phyloP scores from a whole-genome alignment of 1,140 invertebrate species.

The Sesamia nonagrioides region DNA sequence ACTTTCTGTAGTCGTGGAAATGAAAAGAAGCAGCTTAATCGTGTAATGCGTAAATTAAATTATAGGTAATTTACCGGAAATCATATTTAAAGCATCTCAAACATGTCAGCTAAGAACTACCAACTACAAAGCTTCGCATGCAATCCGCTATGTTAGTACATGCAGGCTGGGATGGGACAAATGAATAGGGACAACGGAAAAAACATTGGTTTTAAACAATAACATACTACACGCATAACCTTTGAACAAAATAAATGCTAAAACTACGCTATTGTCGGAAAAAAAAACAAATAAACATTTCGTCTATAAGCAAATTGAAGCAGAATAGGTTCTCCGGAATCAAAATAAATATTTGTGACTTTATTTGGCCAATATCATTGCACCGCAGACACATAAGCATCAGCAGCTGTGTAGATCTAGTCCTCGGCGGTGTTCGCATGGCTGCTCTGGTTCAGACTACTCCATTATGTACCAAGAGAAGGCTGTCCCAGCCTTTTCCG shows the following conservation, averaged over 20 bases:
- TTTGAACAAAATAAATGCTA: conserved; percentile 79
- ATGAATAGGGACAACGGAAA: conserved; percentile 81
- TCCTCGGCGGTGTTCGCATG: conserved; percentile 8
- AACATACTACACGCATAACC: conserved; percentile 81
- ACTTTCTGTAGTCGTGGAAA: conserved; percentile 35
- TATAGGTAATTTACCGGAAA: conserved; percentile 68
- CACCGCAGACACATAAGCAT: conserved; percentile 78
- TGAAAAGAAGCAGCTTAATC: conserved; percentile 47
- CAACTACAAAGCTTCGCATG: conserved; percentile 72
- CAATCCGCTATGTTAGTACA: conserved; percentile 82
- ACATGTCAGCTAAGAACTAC: conserved; percentile 72
- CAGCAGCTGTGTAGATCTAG: conserved; percentile 45
- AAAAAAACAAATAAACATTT: conserved; percentile 84
- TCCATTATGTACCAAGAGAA: conserved; percentile 74
- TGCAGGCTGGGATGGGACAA: conserved; percentile 75
- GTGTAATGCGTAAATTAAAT: conserved; percentile 67
- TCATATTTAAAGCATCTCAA: conserved; percentile 78
- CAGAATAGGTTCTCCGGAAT: conserved; percentile 88
- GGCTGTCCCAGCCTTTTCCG: conserved; percentile 84
- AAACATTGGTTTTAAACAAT: conserved; percentile 85
- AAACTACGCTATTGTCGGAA: conserved; percentile 80
- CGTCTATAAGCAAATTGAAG: conserved; percentile 86
- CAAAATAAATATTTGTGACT: conserved; percentile 82
- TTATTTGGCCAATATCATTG: conserved; percentile 86
- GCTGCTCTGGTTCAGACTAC: conserved; percentile 52